phyloP scores from a whole-genome alignment of 1,140 invertebrate species.

The Sipha flava region DNA sequence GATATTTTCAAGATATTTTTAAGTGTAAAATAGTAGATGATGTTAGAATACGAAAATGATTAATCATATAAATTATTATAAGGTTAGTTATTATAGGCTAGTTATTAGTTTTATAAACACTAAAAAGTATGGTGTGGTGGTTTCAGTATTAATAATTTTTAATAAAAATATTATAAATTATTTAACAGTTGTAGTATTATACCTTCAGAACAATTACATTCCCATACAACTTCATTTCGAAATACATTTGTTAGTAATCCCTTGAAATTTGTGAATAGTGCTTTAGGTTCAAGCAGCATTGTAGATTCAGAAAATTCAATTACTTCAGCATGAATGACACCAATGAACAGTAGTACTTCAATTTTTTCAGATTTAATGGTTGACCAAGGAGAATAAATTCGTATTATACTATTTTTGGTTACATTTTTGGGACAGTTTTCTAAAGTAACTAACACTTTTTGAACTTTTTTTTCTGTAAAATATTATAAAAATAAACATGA shows the following conservation, averaged over 20 bases:
- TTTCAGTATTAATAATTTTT: too few species aligned
- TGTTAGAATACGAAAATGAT: too few species aligned
- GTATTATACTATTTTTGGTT: constrained; percentile 1
- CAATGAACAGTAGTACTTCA: not conserved
- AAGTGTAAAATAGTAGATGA: too few species aligned
- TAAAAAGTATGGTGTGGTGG: too few species aligned
- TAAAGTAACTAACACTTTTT: not conserved
- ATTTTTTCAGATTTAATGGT: not conserved
- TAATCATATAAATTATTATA: too few species aligned
- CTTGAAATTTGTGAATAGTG: not conserved
- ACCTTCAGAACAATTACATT: constrained; percentile 15
- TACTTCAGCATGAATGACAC: not conserved
- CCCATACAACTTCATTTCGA: not conserved
- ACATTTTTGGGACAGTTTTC: not conserved
- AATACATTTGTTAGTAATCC: not conserved
- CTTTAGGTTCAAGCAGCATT: not conserved
- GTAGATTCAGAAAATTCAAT: not conserved
- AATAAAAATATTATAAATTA: too few species aligned
- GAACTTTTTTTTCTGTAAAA: not conserved
- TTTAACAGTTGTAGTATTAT: not conserved
- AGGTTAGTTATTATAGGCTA: too few species aligned
- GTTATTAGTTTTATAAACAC: too few species aligned
- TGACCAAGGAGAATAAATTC: constrained; percentile 1
- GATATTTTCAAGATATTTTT: too few species aligned
- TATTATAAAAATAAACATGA: not conserved